Conservation (phyloP, 2,113 vertebrate genomes). For the Thamnaconus septentrionalis region DNA sequence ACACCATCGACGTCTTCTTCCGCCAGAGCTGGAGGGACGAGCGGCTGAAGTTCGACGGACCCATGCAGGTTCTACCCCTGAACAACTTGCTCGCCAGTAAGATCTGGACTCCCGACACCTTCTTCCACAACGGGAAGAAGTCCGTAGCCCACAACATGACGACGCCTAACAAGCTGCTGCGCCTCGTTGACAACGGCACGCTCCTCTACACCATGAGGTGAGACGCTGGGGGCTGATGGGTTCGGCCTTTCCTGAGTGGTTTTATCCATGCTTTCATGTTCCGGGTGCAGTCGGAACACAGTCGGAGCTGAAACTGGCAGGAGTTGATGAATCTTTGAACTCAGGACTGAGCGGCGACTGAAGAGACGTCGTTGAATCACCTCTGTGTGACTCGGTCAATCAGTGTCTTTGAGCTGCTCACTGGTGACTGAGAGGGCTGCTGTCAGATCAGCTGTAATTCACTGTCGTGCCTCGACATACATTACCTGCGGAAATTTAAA, state of each 20-base stretch:
- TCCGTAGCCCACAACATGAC: constrained; percentile 86
- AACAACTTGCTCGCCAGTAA: constrained; percentile 84
- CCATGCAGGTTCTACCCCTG: constrained; percentile 80
- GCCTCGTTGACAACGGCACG: constrained; percentile 81
- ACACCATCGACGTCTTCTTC: constrained; percentile 84
- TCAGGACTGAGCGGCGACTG: no score
- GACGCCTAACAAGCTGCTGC: constrained; percentile 81
- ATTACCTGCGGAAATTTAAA: no score
- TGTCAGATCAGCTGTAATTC: no score
- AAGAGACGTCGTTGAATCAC: no score
- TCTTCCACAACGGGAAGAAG: constrained; percentile 85
- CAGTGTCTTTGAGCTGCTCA: no score
- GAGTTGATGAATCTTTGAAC: no score
- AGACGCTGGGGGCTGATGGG: background rate
- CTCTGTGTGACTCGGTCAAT: no score
- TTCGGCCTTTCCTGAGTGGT: background rate
- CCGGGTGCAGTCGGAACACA: background rate
- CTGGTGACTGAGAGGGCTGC: no score
- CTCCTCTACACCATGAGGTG: constrained; percentile 84
- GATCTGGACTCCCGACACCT: constrained; percentile 85
- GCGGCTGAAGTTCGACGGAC: constrained; percentile 80
- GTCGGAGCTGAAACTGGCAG: no score
- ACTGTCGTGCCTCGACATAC: no score
- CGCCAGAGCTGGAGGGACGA: constrained; percentile 83
- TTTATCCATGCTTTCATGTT: background rate